Conservation (phyloP, 2,113 vertebrate genomes). For the Pogona vitticeps region DNA sequence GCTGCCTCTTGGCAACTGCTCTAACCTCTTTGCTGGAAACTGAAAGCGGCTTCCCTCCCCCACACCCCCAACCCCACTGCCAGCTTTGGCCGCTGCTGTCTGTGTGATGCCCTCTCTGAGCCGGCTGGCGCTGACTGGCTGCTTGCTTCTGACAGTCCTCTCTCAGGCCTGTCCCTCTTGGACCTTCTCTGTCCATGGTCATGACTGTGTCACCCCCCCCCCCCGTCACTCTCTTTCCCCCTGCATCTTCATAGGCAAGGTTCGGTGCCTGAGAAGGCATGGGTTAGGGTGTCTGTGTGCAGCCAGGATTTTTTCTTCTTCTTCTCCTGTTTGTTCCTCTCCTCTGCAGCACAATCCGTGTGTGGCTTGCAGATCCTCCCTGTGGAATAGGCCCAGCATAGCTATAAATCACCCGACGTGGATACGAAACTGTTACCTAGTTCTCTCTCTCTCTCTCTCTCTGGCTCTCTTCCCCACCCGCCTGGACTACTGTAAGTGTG, state of each 20-base stretch:
- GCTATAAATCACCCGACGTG: slow-evolving; percentile 20
- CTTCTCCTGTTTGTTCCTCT: not conserved
- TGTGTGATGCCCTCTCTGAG: not conserved
- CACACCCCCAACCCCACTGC: too few species aligned
- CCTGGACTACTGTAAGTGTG: too few species aligned
- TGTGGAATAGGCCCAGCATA: not conserved
- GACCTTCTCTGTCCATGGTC: not conserved
- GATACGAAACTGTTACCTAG: slow-evolving; percentile 30
- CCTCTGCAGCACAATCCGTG: not conserved
- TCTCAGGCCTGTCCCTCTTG: not conserved
- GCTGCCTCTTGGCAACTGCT: not conserved
- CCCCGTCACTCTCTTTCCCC: not conserved
- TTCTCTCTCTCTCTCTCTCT: not conserved
- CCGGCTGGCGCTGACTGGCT: not conserved
- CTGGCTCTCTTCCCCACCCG: not conserved
- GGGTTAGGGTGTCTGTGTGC: not conserved
- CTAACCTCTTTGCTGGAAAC: not conserved
- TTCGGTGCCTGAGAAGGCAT: not conserved
- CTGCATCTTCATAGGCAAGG: not conserved
- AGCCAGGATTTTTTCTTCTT: too few species aligned
- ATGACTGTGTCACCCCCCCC: too few species aligned
- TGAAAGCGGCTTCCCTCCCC: not conserved
- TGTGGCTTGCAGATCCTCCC: not conserved
- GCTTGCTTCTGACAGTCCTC: not conserved
- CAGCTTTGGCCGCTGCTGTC: not conserved